phyloP scores from a whole-genome alignment of 2,113 vertebrate genomes.

The Turnix velox region DNA sequence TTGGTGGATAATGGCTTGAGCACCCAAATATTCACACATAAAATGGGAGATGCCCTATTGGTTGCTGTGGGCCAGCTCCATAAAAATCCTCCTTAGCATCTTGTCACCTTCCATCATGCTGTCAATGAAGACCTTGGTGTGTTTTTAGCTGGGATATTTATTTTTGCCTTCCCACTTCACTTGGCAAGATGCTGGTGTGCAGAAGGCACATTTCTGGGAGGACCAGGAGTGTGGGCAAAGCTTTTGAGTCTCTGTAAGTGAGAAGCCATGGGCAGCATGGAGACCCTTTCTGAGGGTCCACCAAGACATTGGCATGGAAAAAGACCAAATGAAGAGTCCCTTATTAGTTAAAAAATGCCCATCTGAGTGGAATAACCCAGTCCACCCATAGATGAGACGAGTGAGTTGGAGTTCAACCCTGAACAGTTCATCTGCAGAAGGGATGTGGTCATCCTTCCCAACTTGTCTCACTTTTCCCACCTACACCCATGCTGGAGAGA shows the following conservation, averaged over 20 bases:
- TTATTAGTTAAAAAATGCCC: neutral
- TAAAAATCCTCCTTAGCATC: neutral
- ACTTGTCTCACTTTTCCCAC: neutral
- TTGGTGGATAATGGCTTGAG: neutral
- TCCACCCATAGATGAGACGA: neutral
- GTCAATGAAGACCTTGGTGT: neutral
- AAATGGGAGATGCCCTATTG: neutral
- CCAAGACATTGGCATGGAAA: neutral
- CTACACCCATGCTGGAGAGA: fast-evolving
- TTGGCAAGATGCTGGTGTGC: neutral
- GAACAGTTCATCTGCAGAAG: neutral
- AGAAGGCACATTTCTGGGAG: neutral
- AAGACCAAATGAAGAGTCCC: neutral
- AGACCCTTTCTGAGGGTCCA: neutral
- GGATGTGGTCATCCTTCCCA: fast-evolving
- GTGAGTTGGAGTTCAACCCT: neutral
- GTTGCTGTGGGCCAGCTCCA: neutral
- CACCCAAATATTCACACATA: fast-evolving
- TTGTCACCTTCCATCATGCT: neutral
- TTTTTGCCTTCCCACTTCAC: neutral
- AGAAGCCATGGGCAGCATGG: neutral
- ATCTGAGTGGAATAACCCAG: neutral
- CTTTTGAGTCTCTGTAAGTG: neutral
- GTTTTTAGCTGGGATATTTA: neutral
- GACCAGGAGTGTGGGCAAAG: neutral